Conservation (phyloP, 2,888 invertebrate genomes). For the Euplexia lucipara region DNA sequence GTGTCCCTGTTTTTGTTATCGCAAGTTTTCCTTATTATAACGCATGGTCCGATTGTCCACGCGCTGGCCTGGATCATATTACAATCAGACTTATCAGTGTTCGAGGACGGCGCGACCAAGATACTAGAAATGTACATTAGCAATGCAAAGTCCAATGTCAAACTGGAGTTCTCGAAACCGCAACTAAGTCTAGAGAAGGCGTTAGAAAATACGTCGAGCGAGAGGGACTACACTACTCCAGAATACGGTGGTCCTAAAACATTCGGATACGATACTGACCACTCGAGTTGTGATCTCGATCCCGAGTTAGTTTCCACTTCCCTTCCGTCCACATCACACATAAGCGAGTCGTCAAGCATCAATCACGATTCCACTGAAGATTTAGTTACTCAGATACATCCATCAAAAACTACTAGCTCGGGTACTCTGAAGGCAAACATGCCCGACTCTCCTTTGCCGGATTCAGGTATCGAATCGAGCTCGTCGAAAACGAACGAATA, state of each 20-base stretch:
- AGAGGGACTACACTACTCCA: conserved; percentile 87
- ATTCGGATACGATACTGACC: conserved; percentile 86
- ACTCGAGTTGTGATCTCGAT: conserved; percentile 88
- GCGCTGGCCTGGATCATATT: conserved; percentile 97
- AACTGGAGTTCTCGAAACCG: conserved; percentile 93
- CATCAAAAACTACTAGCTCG: conserved; percentile 68
- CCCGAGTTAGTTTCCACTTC: conserved; percentile 88
- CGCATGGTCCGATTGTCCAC: conserved; percentile 97
- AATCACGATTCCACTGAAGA: conserved; percentile 89
- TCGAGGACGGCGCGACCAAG: conserved; percentile 93
- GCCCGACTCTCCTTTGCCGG: conserved; percentile 88
- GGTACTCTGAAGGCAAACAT: conserved; percentile 78
- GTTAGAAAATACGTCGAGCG: conserved; percentile 89
- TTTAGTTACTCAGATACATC: conserved; percentile 83
- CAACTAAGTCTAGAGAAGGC: conserved; percentile 95
- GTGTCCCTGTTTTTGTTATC: conserved; percentile 97
- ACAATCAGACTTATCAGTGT: conserved; percentile 94
- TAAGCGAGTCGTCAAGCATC: conserved; percentile 87
- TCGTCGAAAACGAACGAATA: conserved; percentile 87
- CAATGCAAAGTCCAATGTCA: conserved; percentile 89
- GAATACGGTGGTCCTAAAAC: conserved; percentile 82
- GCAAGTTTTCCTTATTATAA: conserved; percentile 98
- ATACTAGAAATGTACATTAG: conserved; percentile 92
- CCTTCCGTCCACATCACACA: conserved; percentile 89
- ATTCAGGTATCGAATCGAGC: conserved; percentile 85